phyloP scores from a whole-genome alignment of 2,888 invertebrate species.

The Leuctra nigra region DNA sequence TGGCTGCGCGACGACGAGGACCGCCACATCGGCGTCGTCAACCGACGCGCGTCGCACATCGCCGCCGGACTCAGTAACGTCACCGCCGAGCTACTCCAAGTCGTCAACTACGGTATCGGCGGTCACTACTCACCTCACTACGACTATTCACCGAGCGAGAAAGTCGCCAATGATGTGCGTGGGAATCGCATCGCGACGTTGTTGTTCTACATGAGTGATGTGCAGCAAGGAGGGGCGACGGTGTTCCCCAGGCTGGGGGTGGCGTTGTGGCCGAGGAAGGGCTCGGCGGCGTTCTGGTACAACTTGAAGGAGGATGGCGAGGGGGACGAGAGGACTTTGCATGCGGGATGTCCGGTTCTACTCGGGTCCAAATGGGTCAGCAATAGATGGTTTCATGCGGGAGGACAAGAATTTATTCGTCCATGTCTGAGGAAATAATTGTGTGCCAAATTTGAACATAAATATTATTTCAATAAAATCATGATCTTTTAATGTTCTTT shows the following conservation, averaged over 20 bases:
- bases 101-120: constrained; percentile 55
- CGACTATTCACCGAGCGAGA: constrained; percentile 33
- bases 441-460: too few species aligned
- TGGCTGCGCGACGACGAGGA: constrained; percentile 43
- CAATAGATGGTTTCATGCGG: constrained; percentile 5
- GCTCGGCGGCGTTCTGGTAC: too few species aligned
- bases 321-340: constrained; percentile 49
- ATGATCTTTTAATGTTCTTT: too few species aligned
- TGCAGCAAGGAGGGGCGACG: too few species aligned
- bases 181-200: constrained; percentile 30
- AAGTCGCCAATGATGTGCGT: not conserved
- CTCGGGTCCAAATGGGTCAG: constrained; percentile 51
- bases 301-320: too few species aligned
- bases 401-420: constrained; percentile 37
- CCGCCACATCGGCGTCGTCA: constrained; percentile 34
- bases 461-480: too few species aligned
- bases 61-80: constrained; percentile 40
- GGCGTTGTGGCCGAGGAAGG: too few species aligned
- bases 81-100: constrained; percentile 53
- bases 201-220: too few species aligned
- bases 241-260: too few species aligned
- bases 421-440: not conserved
- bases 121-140: constrained; percentile 56
- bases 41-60: constrained; percentile 37
- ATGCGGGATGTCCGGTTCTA: constrained; percentile 52